Evolutionary conservation across 2,113 vertebrate genomes (phyloP), one percentile per base, ranked within the genome.

Genomic region (Protomyctophum bolini): DNA sequence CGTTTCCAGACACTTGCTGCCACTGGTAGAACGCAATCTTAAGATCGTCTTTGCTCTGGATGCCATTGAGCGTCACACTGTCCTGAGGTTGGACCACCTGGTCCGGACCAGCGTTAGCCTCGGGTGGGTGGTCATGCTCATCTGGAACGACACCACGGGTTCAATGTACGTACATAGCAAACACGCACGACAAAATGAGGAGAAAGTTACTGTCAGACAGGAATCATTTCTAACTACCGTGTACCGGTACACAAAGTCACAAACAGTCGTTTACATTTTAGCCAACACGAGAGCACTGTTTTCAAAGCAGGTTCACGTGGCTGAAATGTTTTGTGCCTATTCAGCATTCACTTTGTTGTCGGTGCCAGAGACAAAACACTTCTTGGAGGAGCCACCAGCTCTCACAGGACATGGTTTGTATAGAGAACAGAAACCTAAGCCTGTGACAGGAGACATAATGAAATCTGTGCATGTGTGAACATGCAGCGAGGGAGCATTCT

Each of bases 71-170:
- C 0, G 77, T 86, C 73, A 98, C 85, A 0, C 59, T 75, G 1
- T 97, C 94, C 4, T 93, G 90, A 0, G 95, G 96, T 71, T 98
- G 97, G 1, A 97, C 92, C 29, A 93, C 96, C 68, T 86, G 82
- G 84, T 96, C 95, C 67, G 60, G 92, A 64, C 94, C 94, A 2
- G 91, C 89, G 6, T 90, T 84, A 12, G 93, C 91, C 75, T 74
- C 74, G 0, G 97, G 96, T 29, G 94, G 94, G 49, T 0, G 83
- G 75, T 97, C 94, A 8, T 78, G 62, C 28, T 91, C 88, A 58
- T 81, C 96, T 97, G 81, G 14, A 58, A 74, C 2, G 68, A 87
- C 81, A 75, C 6, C 2, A 15, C 5, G 8, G 52, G 2, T 64
- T 73, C 11, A 70, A 0, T 10, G 9, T 10, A 7, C 2, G 21